Percentiles rank a stretch among this genome's conserved stretches.
phyloP scores from a whole-genome alignment of 2,113 vertebrate species.

The Onychorhynchus coronatus region DNA sequence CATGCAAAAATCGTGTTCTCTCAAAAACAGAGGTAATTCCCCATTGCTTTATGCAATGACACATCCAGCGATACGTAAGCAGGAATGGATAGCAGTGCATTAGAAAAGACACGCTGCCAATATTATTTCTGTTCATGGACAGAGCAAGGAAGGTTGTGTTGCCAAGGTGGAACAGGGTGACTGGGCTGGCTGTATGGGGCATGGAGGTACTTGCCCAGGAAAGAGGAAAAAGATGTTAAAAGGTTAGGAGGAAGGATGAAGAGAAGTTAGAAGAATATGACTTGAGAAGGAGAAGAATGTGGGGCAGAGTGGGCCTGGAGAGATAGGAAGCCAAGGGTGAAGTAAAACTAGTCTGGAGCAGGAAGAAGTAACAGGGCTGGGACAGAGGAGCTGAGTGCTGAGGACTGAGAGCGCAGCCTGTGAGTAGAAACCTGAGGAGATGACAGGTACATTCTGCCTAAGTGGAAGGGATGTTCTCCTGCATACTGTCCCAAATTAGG shows the following conservation, averaged over 20 bases:
- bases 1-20: not conserved
- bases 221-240: not conserved
- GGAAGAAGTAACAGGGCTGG: not conserved
- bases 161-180: not conserved
- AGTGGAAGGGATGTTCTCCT: fast-evolving
- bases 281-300: not conserved
- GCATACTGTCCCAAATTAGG: not conserved
- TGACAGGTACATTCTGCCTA: not conserved
- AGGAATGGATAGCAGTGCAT: not conserved
- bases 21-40: not conserved
- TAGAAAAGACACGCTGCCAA: not conserved
- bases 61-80: not conserved
- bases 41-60: not conserved
- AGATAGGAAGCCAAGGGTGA: not conserved
- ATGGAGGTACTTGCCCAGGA: not conserved
- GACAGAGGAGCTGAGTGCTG: not conserved
- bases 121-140: not conserved
- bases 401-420: not conserved
- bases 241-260: not conserved
- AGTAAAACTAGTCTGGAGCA: not conserved
- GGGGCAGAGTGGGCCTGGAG: not conserved
- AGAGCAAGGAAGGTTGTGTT: not conserved
- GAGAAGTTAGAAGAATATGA: not conserved
- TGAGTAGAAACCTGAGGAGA: not conserved
- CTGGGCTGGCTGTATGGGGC: not conserved